These are phyloP conservation scores for Pangasianodon hypophthalmus DNA, from an alignment of 2,113 vertebrate genomes.

Conservation along the genomic window DNA sequence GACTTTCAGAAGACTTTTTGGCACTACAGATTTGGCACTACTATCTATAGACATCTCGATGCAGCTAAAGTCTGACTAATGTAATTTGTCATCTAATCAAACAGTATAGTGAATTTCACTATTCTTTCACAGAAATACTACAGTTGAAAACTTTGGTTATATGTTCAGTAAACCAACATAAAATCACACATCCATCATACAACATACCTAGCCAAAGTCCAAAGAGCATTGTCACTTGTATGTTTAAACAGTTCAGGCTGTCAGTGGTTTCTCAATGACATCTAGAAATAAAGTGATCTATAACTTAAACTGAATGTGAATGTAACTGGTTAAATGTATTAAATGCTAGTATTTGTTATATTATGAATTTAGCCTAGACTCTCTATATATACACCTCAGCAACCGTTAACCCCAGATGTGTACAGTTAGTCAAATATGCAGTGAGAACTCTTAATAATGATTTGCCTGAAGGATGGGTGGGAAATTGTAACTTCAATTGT, in stretches of 20 bases:
- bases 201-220: not conserved
- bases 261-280: not conserved
- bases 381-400: not conserved
- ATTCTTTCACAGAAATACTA: not conserved
- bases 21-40: not conserved
- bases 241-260: not conserved
- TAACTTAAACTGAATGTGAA: not conserved
- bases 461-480: not conserved
- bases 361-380: not conserved
- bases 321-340: not conserved
- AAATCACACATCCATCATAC: not conserved
- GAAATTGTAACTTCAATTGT: not conserved
- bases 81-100: not conserved
- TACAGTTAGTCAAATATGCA: conserved; percentile 2
- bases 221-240: not conserved
- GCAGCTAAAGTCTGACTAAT: not conserved
- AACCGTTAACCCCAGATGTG: not conserved
- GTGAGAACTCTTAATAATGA: not conserved
- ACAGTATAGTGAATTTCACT: not conserved
- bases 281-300: not conserved
- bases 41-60: not conserved
- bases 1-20: not conserved
- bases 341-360: not conserved
- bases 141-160: not conserved
- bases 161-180: not conserved